Base-by-base conservation (phyloP, 1,140 invertebrate species). In the Sinonovacula constricta region DNA sequence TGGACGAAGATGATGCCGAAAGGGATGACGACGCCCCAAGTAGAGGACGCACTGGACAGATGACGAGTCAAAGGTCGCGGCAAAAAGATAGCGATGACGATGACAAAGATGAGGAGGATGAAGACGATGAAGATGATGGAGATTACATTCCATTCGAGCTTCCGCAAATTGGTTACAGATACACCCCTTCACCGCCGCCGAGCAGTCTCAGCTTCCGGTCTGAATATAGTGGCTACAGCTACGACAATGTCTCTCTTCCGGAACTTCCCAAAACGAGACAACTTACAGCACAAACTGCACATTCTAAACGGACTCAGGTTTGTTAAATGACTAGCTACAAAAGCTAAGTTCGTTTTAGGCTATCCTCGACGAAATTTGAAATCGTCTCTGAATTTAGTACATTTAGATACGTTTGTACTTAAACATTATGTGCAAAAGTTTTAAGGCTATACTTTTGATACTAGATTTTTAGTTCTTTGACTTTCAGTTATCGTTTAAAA, bases 131-230 rank as follows among this genome's bases (percentile, higher is more conserved):
- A 24, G 71, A 56, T 0, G 71, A 75, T 53, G 71, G 65, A 36
- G 60, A 65, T 26, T 75, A 63, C 62, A 63, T 75, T 14, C 71
- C 71, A 18, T 75, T 33, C 34, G 26, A 53, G 39, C 36, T 75
- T 28, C 71, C 71, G 31, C 59, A 75, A 51, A 75, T 75, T 49
- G 71, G 71, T 34, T 75, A 65, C 31, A 59, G 59, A 7, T 15
- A 75, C 18, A 75, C 71, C 2, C 71, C 71, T 0, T 75, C 71
- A 22, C 59, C 65, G 0, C 71, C 71, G 22, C 60, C 71, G 22
- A 75, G 71, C 34, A 75, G 71, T 33, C 39, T 62, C 18, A 75
- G 71, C 39, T 75, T 75, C 49, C 59, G 71, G 49, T 75, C 71
- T 18, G 22, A 33, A n/a, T 36, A 33, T 65, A 31, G 30, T 4